Base-by-base conservation (phyloP, 2,113 vertebrate genomes). In the Clarias macrocephalus region DNA sequence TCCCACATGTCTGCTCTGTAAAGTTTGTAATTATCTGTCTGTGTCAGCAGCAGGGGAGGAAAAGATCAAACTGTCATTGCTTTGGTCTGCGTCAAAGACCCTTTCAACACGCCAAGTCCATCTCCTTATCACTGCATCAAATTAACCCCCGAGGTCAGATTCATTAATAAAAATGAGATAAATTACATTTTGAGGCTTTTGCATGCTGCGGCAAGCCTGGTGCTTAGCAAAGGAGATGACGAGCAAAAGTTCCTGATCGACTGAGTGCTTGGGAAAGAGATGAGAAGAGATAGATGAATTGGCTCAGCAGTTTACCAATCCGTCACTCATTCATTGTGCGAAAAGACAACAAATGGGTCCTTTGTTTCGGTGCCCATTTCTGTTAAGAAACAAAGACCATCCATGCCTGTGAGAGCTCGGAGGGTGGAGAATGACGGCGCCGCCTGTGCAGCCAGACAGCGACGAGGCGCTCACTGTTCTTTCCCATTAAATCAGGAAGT, bases 121-220 rank as follows among this genome's bases (percentile, higher is more conserved):
- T 88, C 86, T 60, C 85, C 82, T 87, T 84, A 88, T 84, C 75
- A 75, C 79, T 23, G 89, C 88, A 91, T 89, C 81, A 57, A 90
- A 91, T 91, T 91, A 91, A 92, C 91, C 91, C 16, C 57, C 2
- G 60, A 85, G 89, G 88, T 89, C 89, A 90, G 83, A 87, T 88
- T 91, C 89, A 91, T 91, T 92, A 91, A 91, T 90, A 91, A 90
- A 91, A 90, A 91, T 84, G 87, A 86, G 91, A 92, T 91, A 88
- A 88, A 92, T 90, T 82, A 89, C 88, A 88, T 83, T 89, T 88
- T 56, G 82, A 60, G 59, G 79, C 59, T 80, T 87, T 85, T 86
- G 84, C 87, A 73, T 86, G 33, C 86, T 76, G 81, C 86, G 85
- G 86, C 87, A 88, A 59, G 86, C 16, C 59, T 62, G 37, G 86